Conservation (phyloP, 2,113 vertebrate species). For the Centropus unirufus region DNA sequence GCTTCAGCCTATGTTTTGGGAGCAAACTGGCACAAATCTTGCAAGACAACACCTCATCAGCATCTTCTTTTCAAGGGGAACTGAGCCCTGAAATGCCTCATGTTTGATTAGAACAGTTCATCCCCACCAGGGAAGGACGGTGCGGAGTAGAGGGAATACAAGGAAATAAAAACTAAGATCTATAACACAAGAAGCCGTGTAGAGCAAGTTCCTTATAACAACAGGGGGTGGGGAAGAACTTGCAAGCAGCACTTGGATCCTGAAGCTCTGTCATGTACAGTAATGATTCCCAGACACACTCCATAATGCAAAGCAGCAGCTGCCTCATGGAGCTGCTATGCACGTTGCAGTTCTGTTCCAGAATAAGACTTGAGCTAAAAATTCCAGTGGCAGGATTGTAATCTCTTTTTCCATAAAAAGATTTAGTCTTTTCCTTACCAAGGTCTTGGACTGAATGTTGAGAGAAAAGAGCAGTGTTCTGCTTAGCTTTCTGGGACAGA, state of each 20-base stretch:
- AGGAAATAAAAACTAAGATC: background rate
- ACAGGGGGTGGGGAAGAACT: background rate
- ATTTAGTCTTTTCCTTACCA: background rate
- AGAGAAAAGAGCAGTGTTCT: background rate
- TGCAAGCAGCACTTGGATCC: background rate
- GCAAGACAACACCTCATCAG: background rate
- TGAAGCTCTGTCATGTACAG: background rate
- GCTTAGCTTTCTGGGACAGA: background rate
- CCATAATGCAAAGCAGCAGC: background rate
- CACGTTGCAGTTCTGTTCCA: background rate
- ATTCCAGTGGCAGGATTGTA: background rate
- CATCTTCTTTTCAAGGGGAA: rapidly evolving
- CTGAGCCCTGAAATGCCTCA: background rate
- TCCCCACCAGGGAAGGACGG: background rate
- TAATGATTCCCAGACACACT: background rate
- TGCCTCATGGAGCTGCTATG: background rate
- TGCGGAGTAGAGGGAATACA: rapidly evolving
- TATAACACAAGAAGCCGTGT: background rate
- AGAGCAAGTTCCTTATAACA: background rate
- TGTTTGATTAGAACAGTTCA: rapidly evolving
- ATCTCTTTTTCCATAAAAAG: background rate
- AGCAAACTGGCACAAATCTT: background rate
- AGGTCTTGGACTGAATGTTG: background rate
- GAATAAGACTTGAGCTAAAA: background rate
- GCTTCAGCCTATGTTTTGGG: background rate